phyloP scores from a whole-genome alignment of 2,113 vertebrate genomes.

The Hippolais icterina region DNA sequence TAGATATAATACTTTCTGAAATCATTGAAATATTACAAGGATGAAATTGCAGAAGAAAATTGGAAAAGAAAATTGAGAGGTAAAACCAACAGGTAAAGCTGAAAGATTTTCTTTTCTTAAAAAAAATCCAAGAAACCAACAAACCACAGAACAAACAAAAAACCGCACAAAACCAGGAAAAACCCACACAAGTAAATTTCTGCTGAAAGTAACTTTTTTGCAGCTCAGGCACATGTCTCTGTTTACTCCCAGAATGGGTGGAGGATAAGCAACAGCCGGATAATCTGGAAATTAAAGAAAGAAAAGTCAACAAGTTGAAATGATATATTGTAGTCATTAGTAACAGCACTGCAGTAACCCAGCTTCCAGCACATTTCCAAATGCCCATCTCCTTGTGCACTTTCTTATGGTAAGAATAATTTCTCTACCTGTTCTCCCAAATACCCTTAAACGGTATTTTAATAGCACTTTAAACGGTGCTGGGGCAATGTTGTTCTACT shows the following conservation, averaged over 20 bases:
- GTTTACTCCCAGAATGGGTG: conserved; percentile 12
- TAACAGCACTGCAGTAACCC: not conserved
- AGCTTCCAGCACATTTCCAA: conserved; percentile 27
- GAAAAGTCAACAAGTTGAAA: conserved; percentile 42
- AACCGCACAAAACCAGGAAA: not conserved
- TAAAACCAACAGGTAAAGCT: not conserved
- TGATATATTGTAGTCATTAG: conserved; percentile 60
- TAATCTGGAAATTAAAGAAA: conserved; percentile 30
- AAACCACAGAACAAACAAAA: not conserved
- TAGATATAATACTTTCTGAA: not conserved
- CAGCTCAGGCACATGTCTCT: not conserved
- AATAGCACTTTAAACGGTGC: not conserved
- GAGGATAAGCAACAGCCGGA: not conserved
- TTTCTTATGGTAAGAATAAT: not conserved
- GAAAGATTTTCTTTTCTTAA: not conserved
- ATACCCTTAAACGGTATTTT: not conserved
- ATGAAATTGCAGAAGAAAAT: not conserved
- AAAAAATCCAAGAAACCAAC: not conserved
- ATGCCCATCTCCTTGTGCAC: not conserved
- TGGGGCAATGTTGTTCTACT: not conserved
- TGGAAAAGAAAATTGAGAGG: not conserved
- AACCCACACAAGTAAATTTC: not conserved
- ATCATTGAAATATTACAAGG: not conserved
- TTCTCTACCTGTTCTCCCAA: not conserved
- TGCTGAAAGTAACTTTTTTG: not conserved